A percentile compares a stretch with the other conserved stretches of the same genome.
phyloP scores from a whole-genome alignment of 2,113 vertebrate genomes.

The Atractosteus spatula region DNA sequence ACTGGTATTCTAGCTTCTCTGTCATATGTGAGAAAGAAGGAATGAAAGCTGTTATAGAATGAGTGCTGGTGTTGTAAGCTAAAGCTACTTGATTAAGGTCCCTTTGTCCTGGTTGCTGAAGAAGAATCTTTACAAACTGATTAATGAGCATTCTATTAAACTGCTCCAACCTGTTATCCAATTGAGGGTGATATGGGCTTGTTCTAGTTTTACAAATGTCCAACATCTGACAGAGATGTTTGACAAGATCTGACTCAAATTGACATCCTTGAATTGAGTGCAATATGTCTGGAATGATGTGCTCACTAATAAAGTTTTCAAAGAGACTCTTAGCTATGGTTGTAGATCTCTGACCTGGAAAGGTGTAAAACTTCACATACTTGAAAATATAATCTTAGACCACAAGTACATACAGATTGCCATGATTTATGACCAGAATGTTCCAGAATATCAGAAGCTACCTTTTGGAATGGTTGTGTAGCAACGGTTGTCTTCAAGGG shows the following conservation, averaged over 20 bases:
- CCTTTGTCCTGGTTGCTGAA: conserved; percentile 17
- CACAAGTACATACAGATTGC: no score
- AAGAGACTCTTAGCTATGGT: conserved; percentile 28
- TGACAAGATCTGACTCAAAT: conserved; percentile 25
- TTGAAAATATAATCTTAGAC: neutral
- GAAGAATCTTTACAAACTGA: conserved; percentile 16
- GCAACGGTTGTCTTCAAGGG: no score
- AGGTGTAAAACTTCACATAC: conserved; percentile 23
- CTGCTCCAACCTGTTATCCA: conserved; percentile 15
- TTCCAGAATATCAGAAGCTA: no score
- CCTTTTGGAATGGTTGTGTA: no score
- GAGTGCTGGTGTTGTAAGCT: conserved; percentile 17
- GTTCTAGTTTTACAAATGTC: conserved; percentile 14
- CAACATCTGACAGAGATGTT: conserved; percentile 12
- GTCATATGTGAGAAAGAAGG: no score
- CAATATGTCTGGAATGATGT: conserved; percentile 20
- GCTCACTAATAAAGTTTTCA: conserved; percentile 22
- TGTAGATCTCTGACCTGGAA: conserved; percentile 6
- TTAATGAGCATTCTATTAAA: conserved; percentile 25
- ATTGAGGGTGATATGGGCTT: conserved; percentile 20
- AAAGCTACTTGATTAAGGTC: conserved; percentile 26
- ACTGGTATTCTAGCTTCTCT: no score
- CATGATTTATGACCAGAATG: no score
- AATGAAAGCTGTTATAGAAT: conserved; percentile 15
- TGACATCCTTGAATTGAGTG: conserved; percentile 22